These are phyloP conservation scores for Watersipora subatra DNA, from an alignment of 1,140 invertebrate genomes.

Conservation along the genomic window DNA sequence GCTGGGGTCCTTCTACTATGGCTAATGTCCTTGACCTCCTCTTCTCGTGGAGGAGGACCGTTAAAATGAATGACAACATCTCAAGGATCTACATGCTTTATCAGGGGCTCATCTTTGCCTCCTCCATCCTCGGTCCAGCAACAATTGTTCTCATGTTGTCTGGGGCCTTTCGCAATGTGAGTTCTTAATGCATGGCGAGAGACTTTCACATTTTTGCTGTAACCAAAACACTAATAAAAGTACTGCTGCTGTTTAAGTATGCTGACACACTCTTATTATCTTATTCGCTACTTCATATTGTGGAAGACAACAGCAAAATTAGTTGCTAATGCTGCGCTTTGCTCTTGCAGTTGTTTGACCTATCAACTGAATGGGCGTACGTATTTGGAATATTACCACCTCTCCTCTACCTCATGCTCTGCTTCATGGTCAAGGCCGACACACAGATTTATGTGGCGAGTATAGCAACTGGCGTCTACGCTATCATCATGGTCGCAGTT, in stretches of 20 bases:
- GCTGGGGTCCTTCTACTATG: conserved; percentile 53
- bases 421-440: conserved; percentile 40
- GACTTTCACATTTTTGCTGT: no score
- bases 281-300: no score
- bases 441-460: conserved; percentile 64
- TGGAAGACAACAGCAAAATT: no score
- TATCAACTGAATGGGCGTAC: conserved; percentile 36
- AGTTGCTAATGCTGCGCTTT: neutral
- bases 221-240: no score
- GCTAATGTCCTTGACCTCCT: conserved; percentile 52
- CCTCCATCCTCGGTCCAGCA: conserved; percentile 49
- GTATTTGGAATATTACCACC: conserved; percentile 42
- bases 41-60: conserved; percentile 43
- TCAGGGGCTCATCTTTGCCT: conserved; percentile 41
- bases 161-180: conserved; percentile 47
- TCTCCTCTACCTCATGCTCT: conserved; percentile 42
- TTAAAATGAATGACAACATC: conserved; percentile 49
- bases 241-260: no score
- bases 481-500: conserved; percentile 96
- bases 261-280: no score
- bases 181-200: no score
- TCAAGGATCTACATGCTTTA: conserved; percentile 46
- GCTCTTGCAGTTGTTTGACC: neutral
- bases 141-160: conserved; percentile 53
- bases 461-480: conserved; percentile 83